phyloP scores from a whole-genome alignment of 2,113 vertebrate species.

The Eira barbara region DNA sequence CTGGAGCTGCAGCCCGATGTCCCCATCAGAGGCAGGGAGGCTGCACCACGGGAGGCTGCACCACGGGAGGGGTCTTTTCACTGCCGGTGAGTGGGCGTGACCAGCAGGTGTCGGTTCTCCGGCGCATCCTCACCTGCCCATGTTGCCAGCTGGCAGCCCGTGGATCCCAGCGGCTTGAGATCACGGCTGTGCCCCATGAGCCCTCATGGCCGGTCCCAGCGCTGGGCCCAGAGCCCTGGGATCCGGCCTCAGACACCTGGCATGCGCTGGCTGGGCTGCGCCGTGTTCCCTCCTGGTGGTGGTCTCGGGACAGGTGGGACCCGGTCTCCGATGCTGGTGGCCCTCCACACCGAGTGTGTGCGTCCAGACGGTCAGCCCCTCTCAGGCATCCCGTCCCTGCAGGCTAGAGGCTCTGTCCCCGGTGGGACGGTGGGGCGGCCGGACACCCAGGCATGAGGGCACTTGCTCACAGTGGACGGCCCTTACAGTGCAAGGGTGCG shows the following conservation, averaged over 20 bases:
- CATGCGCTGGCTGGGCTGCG: fast-evolving
- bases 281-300: neutral
- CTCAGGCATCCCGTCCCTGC: neutral
- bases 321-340: too few species aligned
- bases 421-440: neutral
- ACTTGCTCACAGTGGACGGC: fast-evolving
- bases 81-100: neutral
- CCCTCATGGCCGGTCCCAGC: neutral
- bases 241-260: fast-evolving
- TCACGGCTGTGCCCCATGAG: neutral
- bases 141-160: neutral
- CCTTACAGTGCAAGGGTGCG: fast-evolving
- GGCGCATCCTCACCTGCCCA: neutral
- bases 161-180: neutral
- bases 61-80: fast-evolving
- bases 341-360: too few species aligned
- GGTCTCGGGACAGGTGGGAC: neutral
- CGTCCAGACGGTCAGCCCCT: neutral
- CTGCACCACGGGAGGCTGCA: neutral
- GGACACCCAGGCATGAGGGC: neutral
- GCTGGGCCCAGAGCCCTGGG: neutral
- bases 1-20: neutral
- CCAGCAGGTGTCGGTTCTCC: neutral
- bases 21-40: neutral
- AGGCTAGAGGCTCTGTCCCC: neutral